These are phyloP conservation scores for Aepyceros melampus DNA, from an alignment of 2,113 vertebrate genomes.

Conservation along the genomic window DNA sequence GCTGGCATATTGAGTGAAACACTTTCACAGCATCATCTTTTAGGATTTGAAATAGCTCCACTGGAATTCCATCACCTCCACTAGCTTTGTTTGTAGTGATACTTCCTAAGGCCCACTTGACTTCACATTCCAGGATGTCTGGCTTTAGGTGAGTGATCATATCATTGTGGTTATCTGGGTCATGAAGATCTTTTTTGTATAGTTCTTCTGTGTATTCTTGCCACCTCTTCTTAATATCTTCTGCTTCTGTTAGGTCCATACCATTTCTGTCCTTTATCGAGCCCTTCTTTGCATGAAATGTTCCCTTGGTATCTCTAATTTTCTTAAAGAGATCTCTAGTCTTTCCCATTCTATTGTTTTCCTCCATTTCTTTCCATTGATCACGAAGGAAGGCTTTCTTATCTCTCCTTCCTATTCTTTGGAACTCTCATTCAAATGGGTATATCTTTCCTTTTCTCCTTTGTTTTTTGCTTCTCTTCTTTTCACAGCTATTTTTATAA, in stretches of 20 bases:
- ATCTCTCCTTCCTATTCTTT: neutral
- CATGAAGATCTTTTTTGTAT: neutral
- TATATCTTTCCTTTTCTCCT: neutral
- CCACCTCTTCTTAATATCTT: neutral
- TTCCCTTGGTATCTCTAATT: neutral
- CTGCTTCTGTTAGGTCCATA: neutral
- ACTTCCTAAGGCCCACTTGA: neutral
- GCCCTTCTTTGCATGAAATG: neutral
- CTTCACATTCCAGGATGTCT: neutral
- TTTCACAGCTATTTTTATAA: neutral
- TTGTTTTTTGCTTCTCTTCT: neutral
- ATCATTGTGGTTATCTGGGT: neutral
- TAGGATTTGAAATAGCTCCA: neutral
- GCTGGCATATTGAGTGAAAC: neutral
- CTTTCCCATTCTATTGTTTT: neutral
- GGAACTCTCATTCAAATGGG: neutral
- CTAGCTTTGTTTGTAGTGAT: neutral
- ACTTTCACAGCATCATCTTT: neutral
- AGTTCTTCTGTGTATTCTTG: neutral
- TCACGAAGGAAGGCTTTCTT: neutral
- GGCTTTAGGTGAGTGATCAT: neutral
- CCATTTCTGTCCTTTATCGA: neutral
- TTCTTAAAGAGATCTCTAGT: neutral
- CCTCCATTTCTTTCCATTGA: neutral
- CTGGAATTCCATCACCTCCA: neutral